Conservation (phyloP, 92 coral and sea anemone species). For the Scolanthus callimorphus region DNA sequence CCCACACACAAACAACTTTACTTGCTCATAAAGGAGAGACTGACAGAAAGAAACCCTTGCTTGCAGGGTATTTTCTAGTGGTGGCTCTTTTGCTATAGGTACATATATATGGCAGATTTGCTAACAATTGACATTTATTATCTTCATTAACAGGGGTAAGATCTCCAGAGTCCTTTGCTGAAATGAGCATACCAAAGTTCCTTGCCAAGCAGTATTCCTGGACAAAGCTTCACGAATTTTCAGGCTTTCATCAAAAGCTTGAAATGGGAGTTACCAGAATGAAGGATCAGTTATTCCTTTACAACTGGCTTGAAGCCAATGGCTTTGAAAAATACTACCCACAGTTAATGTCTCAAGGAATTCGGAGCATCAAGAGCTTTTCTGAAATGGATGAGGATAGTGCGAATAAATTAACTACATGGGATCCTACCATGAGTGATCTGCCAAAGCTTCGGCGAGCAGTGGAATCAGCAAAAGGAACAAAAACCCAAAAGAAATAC, state of each 20-base stretch:
- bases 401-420: background rate
- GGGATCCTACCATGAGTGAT: background rate
- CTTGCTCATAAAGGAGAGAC: no score
- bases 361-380: constrained; percentile 16
- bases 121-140: background rate
- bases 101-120: no score
- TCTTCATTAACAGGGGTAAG: constrained; percentile 32
- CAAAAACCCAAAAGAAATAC: no score
- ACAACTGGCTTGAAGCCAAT: constrained; percentile 8
- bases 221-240: background rate
- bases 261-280: background rate
- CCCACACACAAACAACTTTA: no score
- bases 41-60: background rate
- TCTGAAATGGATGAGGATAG: constrained; percentile 13
- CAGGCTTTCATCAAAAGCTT: background rate
- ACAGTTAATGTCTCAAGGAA: constrained; percentile 12
- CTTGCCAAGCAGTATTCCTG: constrained; percentile 37
- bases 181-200: constrained; percentile 49
- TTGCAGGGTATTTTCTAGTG: no score
- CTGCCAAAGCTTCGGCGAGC: no score
- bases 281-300: constrained; percentile 14
- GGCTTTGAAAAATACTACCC: constrained; percentile 8
- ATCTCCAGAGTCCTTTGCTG: constrained; percentile 49
- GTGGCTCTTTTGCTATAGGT: no score
- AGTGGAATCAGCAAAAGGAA: no score